Percentiles rank a stretch among this genome's conserved stretches.
Conservation (phyloP, 2,797 vertebrate genomes). For the Rhabdomys pumilio region DNA sequence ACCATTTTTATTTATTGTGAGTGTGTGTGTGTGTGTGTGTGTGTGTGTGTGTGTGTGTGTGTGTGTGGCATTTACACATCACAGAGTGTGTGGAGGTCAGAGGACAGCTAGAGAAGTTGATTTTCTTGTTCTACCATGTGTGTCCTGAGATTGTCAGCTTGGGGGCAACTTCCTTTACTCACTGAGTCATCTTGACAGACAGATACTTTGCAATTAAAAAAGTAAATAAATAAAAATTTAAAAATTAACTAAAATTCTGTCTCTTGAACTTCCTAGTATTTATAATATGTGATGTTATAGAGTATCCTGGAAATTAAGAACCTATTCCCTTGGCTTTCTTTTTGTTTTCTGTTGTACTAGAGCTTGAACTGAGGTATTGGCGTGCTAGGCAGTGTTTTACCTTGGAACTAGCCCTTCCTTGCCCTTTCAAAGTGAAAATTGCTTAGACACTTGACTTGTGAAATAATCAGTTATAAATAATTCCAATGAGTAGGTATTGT, state of each 20-base stretch:
- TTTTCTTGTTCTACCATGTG: background rate
- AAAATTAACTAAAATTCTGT: background rate
- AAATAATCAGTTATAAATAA: conserved; percentile 64
- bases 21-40: too few species aligned
- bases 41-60: background rate
- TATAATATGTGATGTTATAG: conserved; percentile 3
- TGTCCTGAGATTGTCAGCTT: background rate
- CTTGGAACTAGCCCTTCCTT: background rate
- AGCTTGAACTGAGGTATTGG: background rate
- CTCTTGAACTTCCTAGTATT: conserved; percentile 41
- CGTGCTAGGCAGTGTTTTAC: background rate
- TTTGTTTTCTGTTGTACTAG: background rate
- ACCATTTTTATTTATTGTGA: background rate
- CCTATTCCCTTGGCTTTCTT: background rate
- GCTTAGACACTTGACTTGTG: conserved; percentile 48
- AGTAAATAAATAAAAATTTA: background rate
- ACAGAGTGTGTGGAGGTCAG: background rate
- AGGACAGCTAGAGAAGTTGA: background rate
- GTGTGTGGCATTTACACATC: background rate
- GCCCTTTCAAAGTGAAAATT: conserved; percentile 64
- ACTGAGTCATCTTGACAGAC: background rate
- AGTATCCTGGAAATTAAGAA: background rate
- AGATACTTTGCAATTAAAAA: conserved; percentile 8
- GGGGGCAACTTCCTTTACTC: background rate
- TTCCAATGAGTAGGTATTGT: conserved; percentile 9